These are phyloP conservation scores for Dendrolimus pini DNA, from an alignment of 2,888 invertebrate genomes.

Conservation along the genomic window DNA sequence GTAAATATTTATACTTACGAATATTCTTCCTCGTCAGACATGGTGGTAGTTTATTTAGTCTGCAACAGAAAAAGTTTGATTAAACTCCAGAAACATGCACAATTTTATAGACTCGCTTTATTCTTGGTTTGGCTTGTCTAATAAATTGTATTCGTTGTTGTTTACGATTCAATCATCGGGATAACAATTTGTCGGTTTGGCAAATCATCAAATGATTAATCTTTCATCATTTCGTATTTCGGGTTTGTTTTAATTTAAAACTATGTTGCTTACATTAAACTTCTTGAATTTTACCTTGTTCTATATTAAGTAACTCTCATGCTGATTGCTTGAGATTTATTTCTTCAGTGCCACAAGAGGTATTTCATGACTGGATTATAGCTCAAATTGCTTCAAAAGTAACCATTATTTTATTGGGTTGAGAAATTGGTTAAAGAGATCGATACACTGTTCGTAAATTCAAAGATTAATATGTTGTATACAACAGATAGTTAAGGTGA, in stretches of 20 bases:
- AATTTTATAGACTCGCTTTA: no score
- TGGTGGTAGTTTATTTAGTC: slow-evolving; percentile 79
- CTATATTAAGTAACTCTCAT: not conserved
- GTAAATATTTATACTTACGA: slow-evolving; percentile 83
- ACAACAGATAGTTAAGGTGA: no score
- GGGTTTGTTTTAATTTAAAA: not conserved
- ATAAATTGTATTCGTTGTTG: not conserved
- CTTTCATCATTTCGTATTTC: not conserved
- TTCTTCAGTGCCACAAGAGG: no score
- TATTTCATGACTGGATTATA: no score
- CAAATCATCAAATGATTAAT: not conserved
- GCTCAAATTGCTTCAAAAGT: no score
- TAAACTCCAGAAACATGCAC: not conserved
- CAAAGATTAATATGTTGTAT: no score
- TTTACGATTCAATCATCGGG: not conserved
- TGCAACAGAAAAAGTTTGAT: slow-evolving; percentile 38
- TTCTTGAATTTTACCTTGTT: not conserved
- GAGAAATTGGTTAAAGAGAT: no score
- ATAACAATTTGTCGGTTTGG: not conserved
- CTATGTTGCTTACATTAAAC: not conserved
- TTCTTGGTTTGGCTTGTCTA: not conserved
- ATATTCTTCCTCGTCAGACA: slow-evolving; percentile 97
- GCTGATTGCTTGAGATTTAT: no score
- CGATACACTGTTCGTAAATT: no score
- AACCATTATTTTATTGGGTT: no score